These are phyloP conservation scores for Emesis furor DNA, from an alignment of 2,888 invertebrate species.

Conservation along the genomic window DNA sequence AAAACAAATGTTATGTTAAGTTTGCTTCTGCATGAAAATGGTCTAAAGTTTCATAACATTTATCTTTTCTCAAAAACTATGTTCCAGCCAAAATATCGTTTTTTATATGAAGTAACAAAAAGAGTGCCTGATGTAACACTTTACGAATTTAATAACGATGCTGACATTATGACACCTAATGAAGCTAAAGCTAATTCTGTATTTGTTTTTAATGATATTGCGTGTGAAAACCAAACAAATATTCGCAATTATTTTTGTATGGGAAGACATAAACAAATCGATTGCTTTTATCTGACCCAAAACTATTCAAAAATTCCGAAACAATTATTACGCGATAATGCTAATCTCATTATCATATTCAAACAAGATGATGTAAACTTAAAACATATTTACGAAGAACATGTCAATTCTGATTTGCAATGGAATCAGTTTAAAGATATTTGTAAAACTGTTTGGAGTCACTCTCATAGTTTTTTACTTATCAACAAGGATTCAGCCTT, in stretches of 20 bases:
- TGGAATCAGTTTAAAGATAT: constrained; percentile 47
- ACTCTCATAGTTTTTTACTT: constrained; percentile 3
- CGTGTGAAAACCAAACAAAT: not conserved
- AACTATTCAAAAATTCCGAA: constrained; percentile 44
- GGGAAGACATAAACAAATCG: constrained; percentile 10
- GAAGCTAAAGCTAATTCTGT: not conserved
- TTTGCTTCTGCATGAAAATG: constrained; percentile 48
- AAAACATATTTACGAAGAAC: constrained; percentile 62
- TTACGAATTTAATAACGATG: not conserved
- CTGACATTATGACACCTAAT: not conserved
- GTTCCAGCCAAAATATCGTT: not conserved
- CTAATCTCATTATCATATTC: constrained; percentile 46
- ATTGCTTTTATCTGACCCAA: constrained; percentile 36
- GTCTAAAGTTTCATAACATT: not conserved
- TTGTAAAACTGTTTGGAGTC: not conserved
- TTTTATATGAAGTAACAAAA: not conserved
- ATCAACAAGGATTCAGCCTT: constrained; percentile 8
- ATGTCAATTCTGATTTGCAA: constrained; percentile 67
- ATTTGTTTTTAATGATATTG: not conserved
- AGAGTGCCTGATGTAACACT: not conserved
- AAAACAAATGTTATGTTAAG: constrained; percentile 67
- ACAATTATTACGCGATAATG: constrained; percentile 43
- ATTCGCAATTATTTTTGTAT: not conserved
- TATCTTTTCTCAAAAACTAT: not conserved
- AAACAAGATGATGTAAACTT: constrained; percentile 56